Evolutionary conservation across 2,888 invertebrate genomes (phyloP).

Genomic region (Zaprionus lineosus): DNA sequence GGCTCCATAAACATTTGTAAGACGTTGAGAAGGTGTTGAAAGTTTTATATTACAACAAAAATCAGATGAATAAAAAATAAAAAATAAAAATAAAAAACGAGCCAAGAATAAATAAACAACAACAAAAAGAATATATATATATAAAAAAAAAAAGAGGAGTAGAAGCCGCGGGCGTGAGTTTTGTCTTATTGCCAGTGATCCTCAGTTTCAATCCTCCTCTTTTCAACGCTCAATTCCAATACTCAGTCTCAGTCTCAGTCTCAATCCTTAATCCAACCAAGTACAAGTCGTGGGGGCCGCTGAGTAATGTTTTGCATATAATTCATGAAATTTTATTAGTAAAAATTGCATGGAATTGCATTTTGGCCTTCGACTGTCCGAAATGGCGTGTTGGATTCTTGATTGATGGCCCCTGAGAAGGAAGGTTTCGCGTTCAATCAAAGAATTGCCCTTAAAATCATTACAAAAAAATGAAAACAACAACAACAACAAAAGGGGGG

Average conservation of each 20-base stretch:
- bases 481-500: background rate
- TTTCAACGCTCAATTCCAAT: background rate
- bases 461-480: too few species aligned
- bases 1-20: conserved; percentile 54
- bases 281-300: conserved; percentile 14
- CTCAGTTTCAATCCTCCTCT: too few species aligned
- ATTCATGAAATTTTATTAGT: conserved; percentile 73
- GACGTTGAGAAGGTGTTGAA: conserved; percentile 69
- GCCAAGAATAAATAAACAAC: too few species aligned
- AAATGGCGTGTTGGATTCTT: conserved; percentile 35
- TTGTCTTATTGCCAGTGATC: conserved; percentile 12
- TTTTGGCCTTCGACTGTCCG: conserved; percentile 49
- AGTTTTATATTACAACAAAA: conserved; percentile 51
- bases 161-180: conserved; percentile 48
- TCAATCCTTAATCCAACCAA: background rate
- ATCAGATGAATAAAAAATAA: conserved; percentile 1
- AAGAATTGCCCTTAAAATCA: too few species aligned
- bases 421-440: background rate
- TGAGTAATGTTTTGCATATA: conserved; percentile 71
- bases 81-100: background rate
- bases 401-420: conserved; percentile 57
- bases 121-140: background rate
- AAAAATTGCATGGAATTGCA: conserved; percentile 50
- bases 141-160: background rate
- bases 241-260: background rate